Base-by-base conservation (phyloP, 2,888 invertebrate genomes). In the Portevinia maculata region DNA sequence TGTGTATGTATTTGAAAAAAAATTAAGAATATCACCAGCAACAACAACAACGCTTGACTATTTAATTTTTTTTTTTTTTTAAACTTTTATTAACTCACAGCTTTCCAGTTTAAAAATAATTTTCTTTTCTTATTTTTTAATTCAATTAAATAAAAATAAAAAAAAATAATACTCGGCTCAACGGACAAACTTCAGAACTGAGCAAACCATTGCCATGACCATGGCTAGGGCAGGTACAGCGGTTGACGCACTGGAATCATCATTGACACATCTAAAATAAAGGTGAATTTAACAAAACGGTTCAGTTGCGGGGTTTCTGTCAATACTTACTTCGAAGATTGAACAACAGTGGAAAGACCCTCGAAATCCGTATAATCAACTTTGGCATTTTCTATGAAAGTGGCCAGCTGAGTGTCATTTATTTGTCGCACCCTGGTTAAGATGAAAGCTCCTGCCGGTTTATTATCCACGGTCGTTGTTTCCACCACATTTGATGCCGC, bases 131-230 rank as follows among this genome's bases (percentile, higher is more conserved):
- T 37, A 28, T 57, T 17, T 60, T 65, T 44, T 34, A 44, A 53
- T 74, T 57, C 39, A 73, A 64, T 73, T 74, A 48, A 64, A 64
- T 57, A 65, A 57, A 21, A 53, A 55, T 73, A 64, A n/a, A 46
- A 15, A 2, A 15, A 17, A n/a, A 39, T 37, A n/a, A n/a, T n/a
- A n/a, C n/a, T n/a, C n/a, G n/a, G n/a, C n/a, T 59, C 60, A 75
- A 13, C 69, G 24, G 17, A 59, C 34, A 17, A 59, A 17, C 21
- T 67, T 59, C 52, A 75, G 6, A 11, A 75, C 13, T 17, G 67
- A 17, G 15, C 60, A 76, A 11, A 65, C 62, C 13, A 70, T 13
- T 3, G 64, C 48, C 48, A 83, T 3, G 11, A 78, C 17, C 48
- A 78, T 13, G 8, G 76, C 34, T 1, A 83, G 8, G 13, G 59